Conservation (phyloP, 2,888 invertebrate species). For the Lobophora halterata region DNA sequence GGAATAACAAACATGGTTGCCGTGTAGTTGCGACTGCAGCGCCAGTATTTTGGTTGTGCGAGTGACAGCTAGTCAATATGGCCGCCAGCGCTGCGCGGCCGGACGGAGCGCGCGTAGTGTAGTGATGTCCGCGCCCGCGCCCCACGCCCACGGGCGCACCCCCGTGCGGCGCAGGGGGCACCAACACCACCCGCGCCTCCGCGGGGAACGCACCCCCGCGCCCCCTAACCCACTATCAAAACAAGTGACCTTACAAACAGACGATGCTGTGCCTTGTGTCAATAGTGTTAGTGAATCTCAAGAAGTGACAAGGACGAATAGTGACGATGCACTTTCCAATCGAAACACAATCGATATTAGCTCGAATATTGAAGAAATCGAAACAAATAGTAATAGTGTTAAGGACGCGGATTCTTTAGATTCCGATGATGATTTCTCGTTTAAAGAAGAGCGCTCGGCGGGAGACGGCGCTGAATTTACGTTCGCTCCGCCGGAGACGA, state of each 20-base stretch:
- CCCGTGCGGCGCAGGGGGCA: constrained; percentile 85
- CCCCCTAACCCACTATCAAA: constrained; percentile 62
- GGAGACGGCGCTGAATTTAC: constrained; percentile 72
- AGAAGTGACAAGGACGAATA: constrained; percentile 77
- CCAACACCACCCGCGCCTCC: constrained; percentile 87
- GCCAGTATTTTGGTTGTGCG: constrained; percentile 48
- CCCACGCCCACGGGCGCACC: constrained; percentile 81
- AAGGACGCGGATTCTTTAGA: constrained; percentile 56
- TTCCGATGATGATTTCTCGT: constrained; percentile 71
- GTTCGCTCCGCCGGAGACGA: constrained; percentile 50
- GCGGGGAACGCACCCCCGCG: constrained; percentile 79
- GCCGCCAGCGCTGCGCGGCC: constrained; percentile 80
- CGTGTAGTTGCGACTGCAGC: constrained; percentile 58
- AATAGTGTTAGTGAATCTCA: constrained; percentile 80
- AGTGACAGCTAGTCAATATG: constrained; percentile 79
- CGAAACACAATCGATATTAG: constrained; percentile 61
- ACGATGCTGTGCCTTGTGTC: constrained; percentile 79
- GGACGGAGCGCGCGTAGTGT: constrained; percentile 65
- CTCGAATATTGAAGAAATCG: constrained; percentile 65
- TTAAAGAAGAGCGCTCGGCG: constrained; percentile 67
- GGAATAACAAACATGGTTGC: constrained; percentile 62
- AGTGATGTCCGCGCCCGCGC: constrained; percentile 81
- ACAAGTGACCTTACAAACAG: constrained; percentile 75
- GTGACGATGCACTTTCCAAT: constrained; percentile 81
- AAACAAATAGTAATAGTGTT: constrained; percentile 60